These are phyloP conservation scores for Lethocerus indicus DNA, from an alignment of 1,140 invertebrate genomes.

Conservation along the genomic window DNA sequence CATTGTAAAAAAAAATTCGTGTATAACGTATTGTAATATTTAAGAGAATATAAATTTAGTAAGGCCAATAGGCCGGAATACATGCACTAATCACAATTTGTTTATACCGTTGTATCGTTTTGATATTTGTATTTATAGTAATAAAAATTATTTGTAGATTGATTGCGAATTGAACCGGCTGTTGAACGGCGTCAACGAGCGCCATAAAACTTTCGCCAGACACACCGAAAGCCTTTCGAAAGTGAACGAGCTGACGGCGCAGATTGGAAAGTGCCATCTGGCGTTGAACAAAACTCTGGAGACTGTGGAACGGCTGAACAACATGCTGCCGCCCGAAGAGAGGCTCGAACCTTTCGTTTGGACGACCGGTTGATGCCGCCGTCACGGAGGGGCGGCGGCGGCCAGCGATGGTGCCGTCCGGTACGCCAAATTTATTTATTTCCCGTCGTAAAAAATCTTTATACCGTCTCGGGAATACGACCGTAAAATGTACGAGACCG, in stretches of 20 bases:
- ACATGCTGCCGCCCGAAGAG: slow-evolving; percentile 62
- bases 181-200: slow-evolving; percentile 49
- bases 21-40: too few relatives aligned
- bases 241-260: slow-evolving; percentile 56
- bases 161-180: slow-evolving; percentile 55
- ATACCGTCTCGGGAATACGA: too few relatives aligned
- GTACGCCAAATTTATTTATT: too few relatives aligned
- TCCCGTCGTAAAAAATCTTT: too few relatives aligned
- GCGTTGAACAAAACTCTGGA: slow-evolving; percentile 70
- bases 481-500: too few relatives aligned
- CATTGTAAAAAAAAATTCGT: too few relatives aligned
- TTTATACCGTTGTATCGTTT: too few relatives aligned
- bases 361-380: slow-evolving; percentile 71
- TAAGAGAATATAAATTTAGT: too few relatives aligned
- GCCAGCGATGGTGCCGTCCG: too few relatives aligned
- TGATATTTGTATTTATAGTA: not conserved
- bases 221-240: slow-evolving; percentile 70
- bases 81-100: too few relatives aligned
- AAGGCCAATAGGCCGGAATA: too few relatives aligned
- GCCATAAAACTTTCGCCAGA: slow-evolving; percentile 65
- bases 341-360: slow-evolving; percentile 79
- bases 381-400: too few relatives aligned
- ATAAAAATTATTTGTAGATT: slow-evolving; percentile 30
- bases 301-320: slow-evolving; percentile 69
- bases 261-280: slow-evolving; percentile 64